phyloP scores from a whole-genome alignment of 1,140 invertebrate genomes.

The Polyergus mexicanus region DNA sequence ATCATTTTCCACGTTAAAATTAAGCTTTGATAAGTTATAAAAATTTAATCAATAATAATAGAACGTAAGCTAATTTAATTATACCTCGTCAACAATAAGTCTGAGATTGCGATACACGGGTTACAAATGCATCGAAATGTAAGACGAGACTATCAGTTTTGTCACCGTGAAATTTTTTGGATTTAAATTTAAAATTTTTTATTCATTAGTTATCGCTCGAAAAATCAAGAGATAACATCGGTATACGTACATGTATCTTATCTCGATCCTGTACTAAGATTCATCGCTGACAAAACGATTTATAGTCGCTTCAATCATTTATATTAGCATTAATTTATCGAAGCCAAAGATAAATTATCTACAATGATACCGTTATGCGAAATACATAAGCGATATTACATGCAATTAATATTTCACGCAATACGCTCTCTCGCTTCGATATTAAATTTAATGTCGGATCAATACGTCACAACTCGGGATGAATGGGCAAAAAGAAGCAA shows the following conservation, averaged over 20 bases:
- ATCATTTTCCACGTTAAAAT: neutral
- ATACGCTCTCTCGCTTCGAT: neutral
- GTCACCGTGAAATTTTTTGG: neutral
- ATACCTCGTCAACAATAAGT: neutral
- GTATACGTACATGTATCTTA: neutral
- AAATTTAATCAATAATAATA: neutral
- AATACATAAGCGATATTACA: neutral
- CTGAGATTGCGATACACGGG: neutral
- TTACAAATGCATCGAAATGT: neutral
- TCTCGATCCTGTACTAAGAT: neutral
- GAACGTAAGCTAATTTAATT: neutral
- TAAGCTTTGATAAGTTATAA: neutral
- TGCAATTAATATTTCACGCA: neutral
- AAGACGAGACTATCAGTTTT: neutral
- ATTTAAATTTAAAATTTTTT: neutral
- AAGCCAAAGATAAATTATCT: neutral
- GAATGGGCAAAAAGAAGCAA: neutral
- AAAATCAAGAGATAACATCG: neutral
- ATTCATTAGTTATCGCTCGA: neutral
- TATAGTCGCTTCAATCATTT: neutral
- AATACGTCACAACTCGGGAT: neutral
- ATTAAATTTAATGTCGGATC: neutral
- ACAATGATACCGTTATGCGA: too few species aligned
- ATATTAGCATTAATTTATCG: conserved; percentile 2
- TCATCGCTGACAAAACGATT: neutral